Evolutionary conservation across 2,797 vertebrate genomes (phyloP), one percentile per base, ranked within the genome.

Genomic region (Tangara arthus): DNA sequence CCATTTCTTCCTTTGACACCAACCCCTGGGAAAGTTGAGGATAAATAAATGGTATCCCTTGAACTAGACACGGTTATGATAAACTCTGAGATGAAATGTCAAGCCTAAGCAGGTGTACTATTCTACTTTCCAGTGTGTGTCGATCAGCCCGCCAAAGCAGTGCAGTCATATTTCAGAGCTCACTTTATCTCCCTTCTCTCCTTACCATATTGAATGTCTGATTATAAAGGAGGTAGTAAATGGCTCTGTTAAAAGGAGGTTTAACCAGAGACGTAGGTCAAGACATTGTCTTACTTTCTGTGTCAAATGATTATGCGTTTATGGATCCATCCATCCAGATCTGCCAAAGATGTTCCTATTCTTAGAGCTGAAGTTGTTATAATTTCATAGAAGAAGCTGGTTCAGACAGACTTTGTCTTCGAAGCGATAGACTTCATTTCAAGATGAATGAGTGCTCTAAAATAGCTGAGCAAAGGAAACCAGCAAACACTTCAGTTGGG

Each of bases 171-270:
- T 94, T 91, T 95, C 93, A 92, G 52, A 92, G 76, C 44, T 95
- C 59, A 28, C 63, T 95, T 94, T 78, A 83, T 90, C 77, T 56
- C 46, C 68, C 49, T 82, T 94, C 82, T 94, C 84, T 87, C 92
- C 84, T 96, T 94, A 89, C 89, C 57, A 19, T 95, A 87, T 82
- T 85, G 85, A 96, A 80, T 93, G 71, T 83, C 92, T 86, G 81
- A 65, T 93, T 68, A 46, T 50, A 84, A 64, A 56, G 72, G 50
- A 70, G 52, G 61, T 69, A 57, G 68, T 81, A 85, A 95, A 94
- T 73, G 61, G 39, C 90, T 85, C 69, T 84, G 64, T 82, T 89
- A 77, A 92, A 89, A 90, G 69, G 68, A 85, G 59, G 42, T 82
- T 95, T 95, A 91, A 69, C 71, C 68, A 81, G 52, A 49, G 59